A percentile compares a stretch with the other conserved stretches of the same genome.
Conservation (phyloP, 2,888 invertebrate species). For the Linyphia triangularis region DNA sequence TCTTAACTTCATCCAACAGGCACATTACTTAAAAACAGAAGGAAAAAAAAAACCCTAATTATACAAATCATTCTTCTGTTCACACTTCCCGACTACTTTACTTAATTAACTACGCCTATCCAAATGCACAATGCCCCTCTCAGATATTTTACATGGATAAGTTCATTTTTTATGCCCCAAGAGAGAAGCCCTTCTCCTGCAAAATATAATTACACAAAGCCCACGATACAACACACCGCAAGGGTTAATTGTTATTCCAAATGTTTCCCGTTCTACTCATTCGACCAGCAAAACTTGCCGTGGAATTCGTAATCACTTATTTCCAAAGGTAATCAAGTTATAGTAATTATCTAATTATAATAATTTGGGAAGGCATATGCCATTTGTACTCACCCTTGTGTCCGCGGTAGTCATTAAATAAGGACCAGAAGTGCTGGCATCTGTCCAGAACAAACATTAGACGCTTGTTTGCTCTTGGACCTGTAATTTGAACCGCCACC, state of each 20-base stretch:
- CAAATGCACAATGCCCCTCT: background rate
- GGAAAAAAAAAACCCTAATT: too few species aligned
- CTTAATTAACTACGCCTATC: background rate
- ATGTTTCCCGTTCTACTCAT: slow-evolving; percentile 22
- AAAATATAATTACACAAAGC: background rate
- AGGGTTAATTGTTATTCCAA: slow-evolving; percentile 16
- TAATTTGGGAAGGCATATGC: background rate
- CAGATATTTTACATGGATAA: background rate
- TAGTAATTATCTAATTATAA: slow-evolving; percentile 50
- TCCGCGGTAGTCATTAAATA: background rate
- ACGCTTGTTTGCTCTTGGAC: slow-evolving; percentile 9
- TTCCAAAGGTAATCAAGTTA: slow-evolving; percentile 39
- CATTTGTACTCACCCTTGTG: background rate
- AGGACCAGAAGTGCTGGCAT: slow-evolving; percentile 12
- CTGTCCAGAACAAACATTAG: slow-evolving; percentile 38
- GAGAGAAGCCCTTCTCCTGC: background rate
- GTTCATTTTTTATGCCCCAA: background rate
- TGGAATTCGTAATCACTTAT: slow-evolving; percentile 39
- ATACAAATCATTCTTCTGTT: background rate
- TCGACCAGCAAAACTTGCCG: background rate
- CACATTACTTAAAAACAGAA: too few species aligned
- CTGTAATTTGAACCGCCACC: slow-evolving; percentile 28
- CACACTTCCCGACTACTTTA: background rate
- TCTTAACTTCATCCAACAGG: too few species aligned
- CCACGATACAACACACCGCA: background rate